Evolutionary conservation across 2,797 vertebrate species (phyloP).

Genomic region (Hippocampus kuda): DNA sequence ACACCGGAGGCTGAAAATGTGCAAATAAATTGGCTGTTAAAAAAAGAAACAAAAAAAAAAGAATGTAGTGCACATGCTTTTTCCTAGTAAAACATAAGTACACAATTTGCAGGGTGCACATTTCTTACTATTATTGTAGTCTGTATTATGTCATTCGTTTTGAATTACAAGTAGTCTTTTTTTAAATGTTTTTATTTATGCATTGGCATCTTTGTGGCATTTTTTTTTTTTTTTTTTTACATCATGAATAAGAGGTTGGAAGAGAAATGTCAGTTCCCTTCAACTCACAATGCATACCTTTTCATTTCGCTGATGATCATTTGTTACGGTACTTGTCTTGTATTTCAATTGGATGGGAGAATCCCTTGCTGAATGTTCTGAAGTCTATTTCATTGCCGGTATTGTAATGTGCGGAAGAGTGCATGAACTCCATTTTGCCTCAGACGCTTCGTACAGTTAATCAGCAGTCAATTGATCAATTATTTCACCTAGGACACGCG

Average conservation of each 20-base stretch:
- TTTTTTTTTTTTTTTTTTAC: no score
- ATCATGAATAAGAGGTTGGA: no score
- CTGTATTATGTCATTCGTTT: background rate
- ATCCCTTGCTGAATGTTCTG: background rate
- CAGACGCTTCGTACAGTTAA: background rate
- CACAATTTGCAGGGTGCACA: background rate
- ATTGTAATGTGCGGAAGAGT: background rate
- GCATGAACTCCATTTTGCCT: background rate
- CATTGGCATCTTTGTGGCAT: background rate
- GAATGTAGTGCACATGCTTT: constrained; percentile 7
- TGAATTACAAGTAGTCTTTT: background rate
- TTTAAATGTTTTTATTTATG: background rate
- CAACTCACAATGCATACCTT: background rate
- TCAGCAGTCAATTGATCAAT: background rate
- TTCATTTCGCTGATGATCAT: no score
- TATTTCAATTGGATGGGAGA: background rate
- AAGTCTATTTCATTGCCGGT: background rate
- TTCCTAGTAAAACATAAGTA: background rate
- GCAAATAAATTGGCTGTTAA: constrained; percentile 25
- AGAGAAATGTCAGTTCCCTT: background rate
- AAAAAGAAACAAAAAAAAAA: background rate
- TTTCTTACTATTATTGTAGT: background rate
- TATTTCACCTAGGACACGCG: background rate
- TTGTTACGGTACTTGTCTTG: background rate
- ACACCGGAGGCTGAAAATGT: constrained; percentile 32